Conservation (phyloP, 2,113 vertebrate species). For the Antechinus stuartii region DNA sequence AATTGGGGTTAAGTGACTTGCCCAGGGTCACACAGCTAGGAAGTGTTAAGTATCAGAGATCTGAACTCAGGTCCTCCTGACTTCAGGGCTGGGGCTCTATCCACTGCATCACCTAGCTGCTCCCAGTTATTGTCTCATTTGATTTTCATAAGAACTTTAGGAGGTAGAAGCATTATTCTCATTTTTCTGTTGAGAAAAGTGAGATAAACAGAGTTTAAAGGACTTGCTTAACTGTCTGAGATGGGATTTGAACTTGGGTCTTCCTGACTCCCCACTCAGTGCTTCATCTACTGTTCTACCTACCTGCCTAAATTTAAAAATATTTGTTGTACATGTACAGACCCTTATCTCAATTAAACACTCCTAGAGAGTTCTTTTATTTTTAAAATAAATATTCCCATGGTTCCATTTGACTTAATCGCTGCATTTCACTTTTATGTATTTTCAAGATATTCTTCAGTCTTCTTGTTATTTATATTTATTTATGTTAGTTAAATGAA, state of each 20-base stretch:
- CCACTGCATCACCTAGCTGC: too few relatives aligned
- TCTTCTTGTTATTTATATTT: background rate
- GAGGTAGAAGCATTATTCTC: background rate
- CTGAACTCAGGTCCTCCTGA: too few relatives aligned
- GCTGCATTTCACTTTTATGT: background rate
- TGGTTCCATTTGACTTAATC: background rate
- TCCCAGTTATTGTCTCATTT: background rate
- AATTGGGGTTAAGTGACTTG: too few relatives aligned
- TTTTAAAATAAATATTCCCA: background rate
- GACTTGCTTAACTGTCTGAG: background rate
- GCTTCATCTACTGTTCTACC: background rate
- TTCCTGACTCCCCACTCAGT: background rate
- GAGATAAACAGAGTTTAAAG: background rate
- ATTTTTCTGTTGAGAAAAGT: background rate
- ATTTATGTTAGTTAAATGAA: background rate
- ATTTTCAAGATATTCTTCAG: background rate
- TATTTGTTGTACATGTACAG: background rate
- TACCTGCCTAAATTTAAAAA: background rate
- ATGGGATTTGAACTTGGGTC: background rate
- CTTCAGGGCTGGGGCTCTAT: too few relatives aligned
- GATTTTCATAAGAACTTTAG: background rate
- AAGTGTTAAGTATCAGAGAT: too few relatives aligned
- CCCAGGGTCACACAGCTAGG: too few relatives aligned
- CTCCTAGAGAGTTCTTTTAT: background rate
- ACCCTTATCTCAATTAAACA: background rate